Base-by-base conservation (phyloP, 2,888 invertebrate species). In the Molanna angustata region DNA sequence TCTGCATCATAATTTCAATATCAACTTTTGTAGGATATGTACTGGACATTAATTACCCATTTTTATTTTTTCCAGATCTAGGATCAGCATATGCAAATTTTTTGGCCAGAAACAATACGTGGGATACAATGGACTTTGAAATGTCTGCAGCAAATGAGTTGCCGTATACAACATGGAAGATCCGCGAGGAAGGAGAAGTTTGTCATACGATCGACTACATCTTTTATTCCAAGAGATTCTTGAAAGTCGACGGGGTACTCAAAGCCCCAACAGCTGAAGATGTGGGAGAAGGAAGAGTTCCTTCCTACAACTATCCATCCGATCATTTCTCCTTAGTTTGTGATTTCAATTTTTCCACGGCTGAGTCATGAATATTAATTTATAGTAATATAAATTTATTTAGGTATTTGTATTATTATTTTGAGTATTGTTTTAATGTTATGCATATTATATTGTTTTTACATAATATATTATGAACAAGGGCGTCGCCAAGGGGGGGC, bases 141-240 rank as follows among this genome's bases (percentile, higher is more conserved):
- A 60, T 67, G 9, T 68, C 70, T 1, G 70, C 69, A 6, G 70
- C 71, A 19, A 65, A 73, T 14, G 88, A 89, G 63, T 86, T 86
- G 1, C 73, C 78, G 0, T 89, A 85, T 65, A 89, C 88, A 0
- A 88, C 88, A 0, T 88, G 88, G 87, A 88, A 88, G 65, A 77
- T 82, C 21, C 73, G 88, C 1, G 84, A 83, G 52, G 83, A 85
- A 61, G 83, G 83, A 4, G 87, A 88, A 67, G 76, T 80, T 35
- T 84, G 85, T 59, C 85, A 85, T 63, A 87, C 87, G 3, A 84
- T 88, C 51, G 89, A 89, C 67, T 89, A 89, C 67, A 76, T 86
- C 4, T 86, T 86, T 68, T 84, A 83, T 66, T 77, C 80, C 3
- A 74, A 74, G 56, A 70, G 79, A 52, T 70, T 72, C 27, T 69